Conservation (phyloP, 2,888 invertebrate genomes). For the Acleris sparsana region DNA sequence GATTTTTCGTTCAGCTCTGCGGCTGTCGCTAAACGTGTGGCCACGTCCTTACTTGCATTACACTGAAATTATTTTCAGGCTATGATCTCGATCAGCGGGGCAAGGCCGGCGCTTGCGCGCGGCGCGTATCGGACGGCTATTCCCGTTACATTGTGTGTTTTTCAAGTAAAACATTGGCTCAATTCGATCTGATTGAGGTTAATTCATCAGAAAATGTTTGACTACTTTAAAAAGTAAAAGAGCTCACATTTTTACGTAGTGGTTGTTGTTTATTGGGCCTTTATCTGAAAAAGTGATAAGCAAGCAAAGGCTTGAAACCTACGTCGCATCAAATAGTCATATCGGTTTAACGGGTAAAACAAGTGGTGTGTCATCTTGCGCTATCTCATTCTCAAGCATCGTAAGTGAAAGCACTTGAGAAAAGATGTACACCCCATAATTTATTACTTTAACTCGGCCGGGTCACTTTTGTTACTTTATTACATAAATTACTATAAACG, state of each 20-base stretch:
- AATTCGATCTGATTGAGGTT: conserved; percentile 12
- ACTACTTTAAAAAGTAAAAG: no score
- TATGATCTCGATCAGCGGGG: conserved; percentile 16
- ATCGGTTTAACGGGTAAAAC: no score
- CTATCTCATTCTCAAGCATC: no score
- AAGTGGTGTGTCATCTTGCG: no score
- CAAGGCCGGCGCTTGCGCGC: conserved; percentile 24
- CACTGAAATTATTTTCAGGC: conserved; percentile 24
- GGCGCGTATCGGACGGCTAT: conserved; percentile 8
- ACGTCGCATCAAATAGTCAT: no score
- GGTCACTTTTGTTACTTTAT: conserved; percentile 21
- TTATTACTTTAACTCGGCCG: conserved; percentile 22
- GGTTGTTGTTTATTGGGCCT: no score
- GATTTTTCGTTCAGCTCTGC: neutral
- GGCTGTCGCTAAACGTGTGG: neutral
- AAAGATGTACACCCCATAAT: conserved; percentile 1
- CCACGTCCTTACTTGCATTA: conserved; percentile 14
- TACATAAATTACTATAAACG: conserved; percentile 21
- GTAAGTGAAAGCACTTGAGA: no score
- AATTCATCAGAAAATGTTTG: neutral
- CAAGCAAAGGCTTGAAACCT: no score
- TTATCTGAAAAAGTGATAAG: no score
- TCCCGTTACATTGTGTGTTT: conserved; percentile 21
- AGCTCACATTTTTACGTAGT: no score
- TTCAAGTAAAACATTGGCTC: conserved; percentile 7